Percentiles rank a stretch among this genome's conserved stretches.
These are phyloP conservation scores for Dugesia japonica DNA, from an alignment of 2,888 invertebrate species.

Conservation along the genomic window DNA sequence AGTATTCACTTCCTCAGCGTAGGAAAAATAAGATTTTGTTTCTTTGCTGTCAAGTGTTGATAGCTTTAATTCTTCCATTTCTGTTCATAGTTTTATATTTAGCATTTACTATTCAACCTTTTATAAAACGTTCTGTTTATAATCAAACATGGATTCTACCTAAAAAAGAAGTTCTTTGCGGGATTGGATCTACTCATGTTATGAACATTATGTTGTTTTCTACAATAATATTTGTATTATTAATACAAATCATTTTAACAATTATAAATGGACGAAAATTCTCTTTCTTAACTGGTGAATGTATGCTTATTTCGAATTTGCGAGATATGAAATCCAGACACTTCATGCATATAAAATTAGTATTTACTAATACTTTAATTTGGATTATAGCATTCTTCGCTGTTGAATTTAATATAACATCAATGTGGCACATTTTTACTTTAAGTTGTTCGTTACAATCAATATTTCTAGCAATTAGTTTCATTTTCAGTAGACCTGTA, in stretches of 20 bases:
- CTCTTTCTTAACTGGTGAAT: neutral
- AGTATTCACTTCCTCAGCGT: neutral
- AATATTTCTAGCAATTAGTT: neutral
- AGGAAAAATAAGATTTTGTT: neutral
- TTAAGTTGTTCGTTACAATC: neutral
- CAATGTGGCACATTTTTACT: slow-evolving; percentile 20
- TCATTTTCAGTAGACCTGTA: neutral
- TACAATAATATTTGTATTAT: neutral
- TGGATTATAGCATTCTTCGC: neutral
- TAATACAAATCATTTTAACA: neutral
- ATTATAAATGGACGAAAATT: neutral
- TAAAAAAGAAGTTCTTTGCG: neutral
- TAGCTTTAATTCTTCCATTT: neutral
- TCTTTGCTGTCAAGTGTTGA: neutral
- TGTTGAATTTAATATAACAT: neutral
- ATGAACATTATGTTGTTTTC: neutral
- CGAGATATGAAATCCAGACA: neutral
- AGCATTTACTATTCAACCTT: neutral
- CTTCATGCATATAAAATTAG: neutral
- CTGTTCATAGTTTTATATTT: neutral
- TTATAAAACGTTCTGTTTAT: neutral
- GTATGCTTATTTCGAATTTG: neutral
- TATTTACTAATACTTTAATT: neutral
- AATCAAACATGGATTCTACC: neutral
- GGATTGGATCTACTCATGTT: neutral